Percentiles rank a stretch among this genome's conserved stretches.
phyloP scores from a whole-genome alignment of 2,888 invertebrate genomes.

The Ceriagrion tenellum region DNA sequence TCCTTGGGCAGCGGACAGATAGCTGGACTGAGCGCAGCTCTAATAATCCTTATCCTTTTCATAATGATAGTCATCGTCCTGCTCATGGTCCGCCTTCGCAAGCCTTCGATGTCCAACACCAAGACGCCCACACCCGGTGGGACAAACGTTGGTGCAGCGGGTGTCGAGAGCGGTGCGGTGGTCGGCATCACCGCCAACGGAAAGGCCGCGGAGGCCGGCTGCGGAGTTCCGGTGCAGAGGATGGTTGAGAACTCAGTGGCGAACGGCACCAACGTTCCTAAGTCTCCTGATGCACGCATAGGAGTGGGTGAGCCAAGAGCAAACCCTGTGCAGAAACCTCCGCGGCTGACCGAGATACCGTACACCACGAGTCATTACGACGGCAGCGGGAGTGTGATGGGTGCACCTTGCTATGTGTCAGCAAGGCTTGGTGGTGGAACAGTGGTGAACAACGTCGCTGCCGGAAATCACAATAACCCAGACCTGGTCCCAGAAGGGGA shows the following conservation, averaged over 20 bases:
- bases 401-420: slow-evolving; percentile 70
- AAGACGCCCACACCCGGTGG: slow-evolving; percentile 86
- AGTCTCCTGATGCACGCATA: slow-evolving; percentile 75
- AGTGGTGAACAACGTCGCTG: slow-evolving; percentile 26
- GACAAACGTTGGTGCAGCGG: slow-evolving; percentile 76
- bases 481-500: slow-evolving; percentile 74
- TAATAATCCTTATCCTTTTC: slow-evolving; percentile 73
- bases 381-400: slow-evolving; percentile 81
- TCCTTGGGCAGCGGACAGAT: slow-evolving; percentile 87
- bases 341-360: slow-evolving; percentile 84
- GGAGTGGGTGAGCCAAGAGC: background rate
- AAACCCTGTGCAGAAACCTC: slow-evolving; percentile 87
- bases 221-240: slow-evolving; percentile 74
- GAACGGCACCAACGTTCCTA: slow-evolving; percentile 77
- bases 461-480: slow-evolving; percentile 73
- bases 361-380: slow-evolving; percentile 86
- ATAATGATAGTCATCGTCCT: slow-evolving; percentile 78
- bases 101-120: slow-evolving; percentile 73
- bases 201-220: slow-evolving; percentile 80
- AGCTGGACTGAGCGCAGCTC: slow-evolving; percentile 82
- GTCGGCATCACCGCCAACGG: slow-evolving; percentile 23
- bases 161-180: slow-evolving; percentile 26
- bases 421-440: background rate
- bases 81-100: slow-evolving; percentile 82
- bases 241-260: slow-evolving; percentile 77